Evolutionary conservation across 2,113 vertebrate species (phyloP).

Genomic region (Arothron firmamentum): DNA sequence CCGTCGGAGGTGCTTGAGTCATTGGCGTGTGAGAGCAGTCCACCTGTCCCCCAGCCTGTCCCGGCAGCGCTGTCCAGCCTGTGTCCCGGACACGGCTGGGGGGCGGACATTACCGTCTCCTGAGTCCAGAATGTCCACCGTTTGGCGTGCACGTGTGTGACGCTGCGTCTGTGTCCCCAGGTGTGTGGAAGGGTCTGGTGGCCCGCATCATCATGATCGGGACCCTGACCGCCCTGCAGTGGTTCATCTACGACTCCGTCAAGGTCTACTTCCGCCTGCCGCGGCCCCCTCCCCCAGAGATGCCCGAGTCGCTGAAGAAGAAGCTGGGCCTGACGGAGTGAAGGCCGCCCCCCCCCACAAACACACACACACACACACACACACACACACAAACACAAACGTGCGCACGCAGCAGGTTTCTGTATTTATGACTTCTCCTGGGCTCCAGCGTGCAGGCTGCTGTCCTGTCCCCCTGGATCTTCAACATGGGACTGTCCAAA

Average conservation of each 20-base stretch:
- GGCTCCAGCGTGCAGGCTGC: slow-evolving; percentile 21
- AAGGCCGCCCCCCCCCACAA: slow-evolving; percentile 14
- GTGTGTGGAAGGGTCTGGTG: slow-evolving; percentile 96
- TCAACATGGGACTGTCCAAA: slow-evolving; percentile 18
- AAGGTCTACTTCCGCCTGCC: slow-evolving; percentile 99
- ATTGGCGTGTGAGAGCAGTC: slow-evolving; percentile 93
- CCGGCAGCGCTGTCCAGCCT: slow-evolving; percentile 48
- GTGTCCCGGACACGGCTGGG: slow-evolving; percentile 24
- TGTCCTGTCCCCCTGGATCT: slow-evolving; percentile 52
- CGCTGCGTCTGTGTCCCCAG: slow-evolving; percentile 56
- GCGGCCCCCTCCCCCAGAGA: slow-evolving; percentile 96
- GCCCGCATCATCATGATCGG: slow-evolving; percentile 99
- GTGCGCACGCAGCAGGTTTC: slow-evolving; percentile 48
- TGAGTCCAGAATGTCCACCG: neutral
- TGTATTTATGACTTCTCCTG: slow-evolving; percentile 64
- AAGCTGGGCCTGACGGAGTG: slow-evolving; percentile 93
- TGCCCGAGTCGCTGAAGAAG: slow-evolving; percentile 98
- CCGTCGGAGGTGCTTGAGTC: slow-evolving; percentile 95
- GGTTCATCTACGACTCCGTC: slow-evolving; percentile 99
- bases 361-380: neutral
- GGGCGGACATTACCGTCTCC: slow-evolving; percentile 31
- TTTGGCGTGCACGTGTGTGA: neutral
- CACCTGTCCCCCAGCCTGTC: slow-evolving; percentile 81
- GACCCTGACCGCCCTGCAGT: slow-evolving; percentile 96
- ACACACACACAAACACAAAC: neutral